A percentile compares a stretch with the other conserved stretches of the same genome.
phyloP scores from a whole-genome alignment of 2,888 invertebrate genomes.

The Thera britannica region DNA sequence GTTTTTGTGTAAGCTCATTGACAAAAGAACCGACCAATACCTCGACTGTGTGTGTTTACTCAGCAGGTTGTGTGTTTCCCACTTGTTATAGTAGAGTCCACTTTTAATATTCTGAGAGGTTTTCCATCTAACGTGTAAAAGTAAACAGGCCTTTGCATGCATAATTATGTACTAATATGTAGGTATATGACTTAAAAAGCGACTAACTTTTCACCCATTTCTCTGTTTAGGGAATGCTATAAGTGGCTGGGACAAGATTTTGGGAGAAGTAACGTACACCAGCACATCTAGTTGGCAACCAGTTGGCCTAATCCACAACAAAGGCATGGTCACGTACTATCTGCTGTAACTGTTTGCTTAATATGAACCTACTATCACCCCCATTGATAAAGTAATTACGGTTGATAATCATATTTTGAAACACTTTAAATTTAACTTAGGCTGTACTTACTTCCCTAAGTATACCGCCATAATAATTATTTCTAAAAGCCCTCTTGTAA shows the following conservation, averaged over 20 bases:
- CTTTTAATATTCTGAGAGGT: conserved; percentile 15
- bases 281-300: too few species aligned
- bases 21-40: conserved; percentile 46
- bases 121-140: neutral
- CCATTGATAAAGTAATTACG: too few species aligned
- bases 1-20: conserved; percentile 52
- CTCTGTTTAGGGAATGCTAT: too few species aligned
- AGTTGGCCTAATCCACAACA: neutral
- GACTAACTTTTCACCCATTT: too few species aligned
- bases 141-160: too few species aligned
- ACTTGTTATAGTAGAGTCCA: neutral
- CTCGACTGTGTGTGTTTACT: conserved; percentile 30
- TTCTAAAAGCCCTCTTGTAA: conserved; percentile 24
- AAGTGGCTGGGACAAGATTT: too few species aligned
- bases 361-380: too few species aligned
- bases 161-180: too few species aligned
- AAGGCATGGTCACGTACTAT: neutral
- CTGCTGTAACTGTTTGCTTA: too few species aligned
- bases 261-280: too few species aligned
- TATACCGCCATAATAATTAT: conserved; percentile 33
- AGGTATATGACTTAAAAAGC: too few species aligned
- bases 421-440: neutral
- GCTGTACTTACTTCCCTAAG: conserved; percentile 3
- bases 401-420: neutral
- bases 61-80: conserved; percentile 20